Percentiles rank a stretch among this genome's conserved stretches.
These are phyloP conservation scores for Melikaiella ostensackeni DNA, from an alignment of 2,888 invertebrate species.

Conservation along the genomic window DNA sequence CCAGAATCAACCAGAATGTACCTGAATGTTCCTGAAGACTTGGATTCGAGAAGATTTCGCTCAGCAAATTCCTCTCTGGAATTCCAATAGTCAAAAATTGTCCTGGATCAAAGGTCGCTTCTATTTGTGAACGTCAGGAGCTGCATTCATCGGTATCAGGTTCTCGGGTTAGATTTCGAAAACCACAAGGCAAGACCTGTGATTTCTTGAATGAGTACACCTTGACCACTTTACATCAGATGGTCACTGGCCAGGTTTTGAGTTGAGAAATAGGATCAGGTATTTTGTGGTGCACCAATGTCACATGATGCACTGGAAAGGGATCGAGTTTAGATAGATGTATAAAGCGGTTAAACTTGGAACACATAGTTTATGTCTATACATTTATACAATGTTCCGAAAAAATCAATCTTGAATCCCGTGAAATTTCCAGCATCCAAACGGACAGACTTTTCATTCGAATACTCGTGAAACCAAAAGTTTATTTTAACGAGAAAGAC, in stretches of 20 bases:
- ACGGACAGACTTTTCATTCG: neutral
- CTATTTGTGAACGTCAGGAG: neutral
- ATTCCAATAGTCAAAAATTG: neutral
- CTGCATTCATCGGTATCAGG: neutral
- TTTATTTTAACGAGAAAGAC: too few species aligned
- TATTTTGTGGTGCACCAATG: constrained; percentile 32
- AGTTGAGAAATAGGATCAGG: constrained; percentile 27
- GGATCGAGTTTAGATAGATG: constrained; percentile 13
- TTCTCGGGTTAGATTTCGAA: neutral
- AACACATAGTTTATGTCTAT: neutral
- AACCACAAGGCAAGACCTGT: neutral
- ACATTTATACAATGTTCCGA: too few species aligned
- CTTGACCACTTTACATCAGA: constrained; percentile 17
- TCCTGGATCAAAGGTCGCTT: neutral
- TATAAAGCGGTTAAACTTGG: constrained; percentile 8
- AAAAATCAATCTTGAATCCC: too few species aligned
- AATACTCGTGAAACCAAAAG: too few species aligned
- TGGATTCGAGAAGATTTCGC: neutral
- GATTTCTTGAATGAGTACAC: constrained; percentile 21
- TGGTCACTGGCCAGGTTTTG: neutral
- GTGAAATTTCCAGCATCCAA: neutral
- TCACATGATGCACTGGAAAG: constrained; percentile 21
- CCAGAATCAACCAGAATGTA: neutral
- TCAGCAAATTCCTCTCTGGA: neutral
- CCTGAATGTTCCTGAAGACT: neutral